These are phyloP conservation scores for Dinomys branickii DNA, from an alignment of 2,113 vertebrate genomes.

Conservation along the genomic window DNA sequence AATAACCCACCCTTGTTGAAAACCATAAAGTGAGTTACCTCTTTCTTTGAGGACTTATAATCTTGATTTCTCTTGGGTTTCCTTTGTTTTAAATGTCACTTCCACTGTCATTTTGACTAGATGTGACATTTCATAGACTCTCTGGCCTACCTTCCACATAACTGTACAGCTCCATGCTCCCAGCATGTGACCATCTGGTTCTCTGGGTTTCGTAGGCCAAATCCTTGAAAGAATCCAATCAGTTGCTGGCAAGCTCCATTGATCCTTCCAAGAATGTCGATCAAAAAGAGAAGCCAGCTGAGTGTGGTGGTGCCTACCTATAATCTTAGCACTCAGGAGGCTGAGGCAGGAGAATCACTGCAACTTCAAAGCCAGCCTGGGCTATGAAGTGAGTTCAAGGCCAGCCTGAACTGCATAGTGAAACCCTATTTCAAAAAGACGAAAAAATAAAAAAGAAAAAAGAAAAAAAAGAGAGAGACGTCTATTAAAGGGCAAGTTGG, in stretches of 20 bases:
- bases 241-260: background rate
- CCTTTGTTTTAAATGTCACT: background rate
- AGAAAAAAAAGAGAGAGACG: background rate
- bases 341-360: too few relatives aligned
- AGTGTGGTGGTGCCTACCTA: too few relatives aligned
- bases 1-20: background rate
- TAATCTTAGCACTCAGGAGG: too few relatives aligned
- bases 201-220: background rate
- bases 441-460: too few relatives aligned
- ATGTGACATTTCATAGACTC: background rate
- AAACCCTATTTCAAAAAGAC: too few relatives aligned
- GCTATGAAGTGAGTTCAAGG: too few relatives aligned
- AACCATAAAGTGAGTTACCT: background rate
- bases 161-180: background rate
- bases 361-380: too few relatives aligned
- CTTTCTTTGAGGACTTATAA: background rate
- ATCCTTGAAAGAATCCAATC: slow-evolving; percentile 5
- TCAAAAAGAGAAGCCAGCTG: background rate
- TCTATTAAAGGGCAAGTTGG: background rate
- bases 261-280: background rate
- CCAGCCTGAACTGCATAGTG: too few relatives aligned
- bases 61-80: background rate
- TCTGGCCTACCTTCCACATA: background rate
- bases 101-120: background rate
- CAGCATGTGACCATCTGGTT: background rate